These are phyloP conservation scores for Diaperis boleti DNA, from an alignment of 2,888 invertebrate species.

Conservation along the genomic window DNA sequence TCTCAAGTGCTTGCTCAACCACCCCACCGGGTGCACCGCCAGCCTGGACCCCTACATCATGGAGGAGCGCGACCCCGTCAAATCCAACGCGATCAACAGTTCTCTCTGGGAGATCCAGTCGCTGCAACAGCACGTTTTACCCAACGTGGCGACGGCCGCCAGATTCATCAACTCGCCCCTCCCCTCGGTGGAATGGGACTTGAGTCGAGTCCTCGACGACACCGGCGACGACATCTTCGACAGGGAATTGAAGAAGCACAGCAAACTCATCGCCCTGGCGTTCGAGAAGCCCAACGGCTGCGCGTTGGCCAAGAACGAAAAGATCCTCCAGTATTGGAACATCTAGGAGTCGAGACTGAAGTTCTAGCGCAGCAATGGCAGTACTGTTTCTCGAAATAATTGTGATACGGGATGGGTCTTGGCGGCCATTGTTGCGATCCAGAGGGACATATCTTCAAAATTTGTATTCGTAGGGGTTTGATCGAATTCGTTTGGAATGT, in stretches of 20 bases:
- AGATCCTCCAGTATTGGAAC: conserved; percentile 78
- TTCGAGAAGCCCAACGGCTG: conserved; percentile 79
- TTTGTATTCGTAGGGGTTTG: background rate
- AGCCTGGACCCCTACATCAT: conserved; percentile 86
- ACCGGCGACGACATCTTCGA: conserved; percentile 80
- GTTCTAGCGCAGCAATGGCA: background rate
- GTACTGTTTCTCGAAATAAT: conserved; percentile 11
- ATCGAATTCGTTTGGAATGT: background rate
- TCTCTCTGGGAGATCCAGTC: conserved; percentile 93
- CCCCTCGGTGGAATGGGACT: conserved; percentile 77
- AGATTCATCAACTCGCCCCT: conserved; percentile 77
- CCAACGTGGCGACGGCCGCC: conserved; percentile 80
- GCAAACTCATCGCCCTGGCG: conserved; percentile 80
- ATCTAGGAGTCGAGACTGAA: conserved; percentile 52
- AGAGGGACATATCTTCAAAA: conserved; percentile 22
- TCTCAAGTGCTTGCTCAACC: conserved; percentile 76
- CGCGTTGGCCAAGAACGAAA: conserved; percentile 72
- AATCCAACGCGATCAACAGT: conserved; percentile 86
- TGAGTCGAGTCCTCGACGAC: conserved; percentile 75
- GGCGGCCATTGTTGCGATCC: conserved; percentile 18
- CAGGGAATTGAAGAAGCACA: conserved; percentile 80
- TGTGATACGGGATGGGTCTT: conserved; percentile 33
- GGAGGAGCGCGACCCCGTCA: conserved; percentile 82
- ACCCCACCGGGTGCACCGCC: conserved; percentile 67
- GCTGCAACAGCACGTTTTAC: conserved; percentile 79